Percentiles rank a stretch among this genome's conserved stretches.
Evolutionary conservation across 2,797 vertebrate species (phyloP).

Genomic region (Phoxinus dragarum): DNA sequence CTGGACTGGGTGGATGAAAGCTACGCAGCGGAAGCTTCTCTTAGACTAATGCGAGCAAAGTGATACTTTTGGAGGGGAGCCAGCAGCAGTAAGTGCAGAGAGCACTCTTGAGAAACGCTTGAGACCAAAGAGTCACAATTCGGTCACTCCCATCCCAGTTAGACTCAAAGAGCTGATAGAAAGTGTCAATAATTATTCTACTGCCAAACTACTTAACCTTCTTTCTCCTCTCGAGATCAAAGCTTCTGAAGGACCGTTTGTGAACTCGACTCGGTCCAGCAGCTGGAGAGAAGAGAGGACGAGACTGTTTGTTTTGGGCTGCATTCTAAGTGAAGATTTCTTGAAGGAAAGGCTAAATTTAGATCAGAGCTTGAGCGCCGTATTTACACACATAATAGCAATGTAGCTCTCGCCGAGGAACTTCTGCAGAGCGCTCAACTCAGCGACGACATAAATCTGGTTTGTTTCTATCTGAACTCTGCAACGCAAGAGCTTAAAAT

Average conservation of each 20-base stretch:
- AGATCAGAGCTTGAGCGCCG: constrained; percentile 23
- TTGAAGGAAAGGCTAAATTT: constrained; percentile 49
- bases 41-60: constrained; percentile 44
- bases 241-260: constrained; percentile 38
- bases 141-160: constrained; percentile 15
- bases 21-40: constrained; percentile 21
- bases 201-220: constrained; percentile 47
- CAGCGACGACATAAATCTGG: not conserved
- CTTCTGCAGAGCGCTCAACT: not conserved
- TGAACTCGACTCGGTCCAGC: constrained; percentile 27
- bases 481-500: constrained; percentile 16
- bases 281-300: constrained; percentile 33
- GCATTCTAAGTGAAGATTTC: constrained; percentile 42
- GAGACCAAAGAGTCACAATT: constrained; percentile 39
- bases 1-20: constrained; percentile 39
- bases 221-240: constrained; percentile 46
- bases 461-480: constrained; percentile 21
- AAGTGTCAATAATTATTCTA: constrained; percentile 36
- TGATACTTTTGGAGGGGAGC: constrained; percentile 44
- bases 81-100: constrained; percentile 37
- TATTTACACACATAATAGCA: constrained; percentile 56
- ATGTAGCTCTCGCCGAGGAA: constrained; percentile 20
- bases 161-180: constrained; percentile 41
- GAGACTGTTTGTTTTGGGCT: constrained; percentile 52
- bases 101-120: constrained; percentile 35